Conservation (phyloP, 2,797 vertebrate species). For the Acanthiza pusilla region DNA sequence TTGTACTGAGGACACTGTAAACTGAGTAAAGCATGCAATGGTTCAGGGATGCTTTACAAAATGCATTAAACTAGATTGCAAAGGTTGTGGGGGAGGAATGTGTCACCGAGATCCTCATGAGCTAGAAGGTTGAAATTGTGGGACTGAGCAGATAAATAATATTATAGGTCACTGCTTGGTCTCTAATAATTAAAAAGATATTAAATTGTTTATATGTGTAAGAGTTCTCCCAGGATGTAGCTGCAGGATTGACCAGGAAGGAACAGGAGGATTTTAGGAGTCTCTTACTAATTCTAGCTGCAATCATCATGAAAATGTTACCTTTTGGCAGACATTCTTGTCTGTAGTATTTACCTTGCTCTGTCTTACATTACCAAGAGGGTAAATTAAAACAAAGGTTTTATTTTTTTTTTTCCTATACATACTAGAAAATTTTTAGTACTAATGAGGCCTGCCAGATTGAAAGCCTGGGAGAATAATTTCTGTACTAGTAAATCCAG, state of each 20-base stretch:
- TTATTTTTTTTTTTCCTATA: background rate
- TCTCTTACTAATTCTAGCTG: background rate
- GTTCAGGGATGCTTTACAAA: background rate
- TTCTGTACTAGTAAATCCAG: background rate
- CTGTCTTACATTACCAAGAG: background rate
- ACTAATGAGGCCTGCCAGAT: background rate
- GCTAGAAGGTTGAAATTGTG: background rate
- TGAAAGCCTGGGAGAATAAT: background rate
- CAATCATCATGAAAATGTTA: background rate
- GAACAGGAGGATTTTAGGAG: background rate
- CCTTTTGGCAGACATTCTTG: background rate
- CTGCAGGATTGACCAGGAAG: background rate
- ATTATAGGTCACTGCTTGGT: background rate
- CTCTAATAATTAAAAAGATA: background rate
- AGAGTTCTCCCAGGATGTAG: background rate
- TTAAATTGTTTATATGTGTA: background rate
- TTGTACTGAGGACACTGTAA: background rate
- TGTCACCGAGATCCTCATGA: background rate
- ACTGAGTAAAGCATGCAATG: background rate
- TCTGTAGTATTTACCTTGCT: background rate
- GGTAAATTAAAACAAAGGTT: background rate
- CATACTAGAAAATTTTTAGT: background rate
- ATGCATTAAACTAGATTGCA: background rate
- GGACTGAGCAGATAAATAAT: background rate
- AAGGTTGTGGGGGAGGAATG: background rate